Evolutionary conservation across 2,888 invertebrate genomes (phyloP), one percentile per base, ranked within the genome.

Genomic region (Pycnomerus fuliginosus): DNA sequence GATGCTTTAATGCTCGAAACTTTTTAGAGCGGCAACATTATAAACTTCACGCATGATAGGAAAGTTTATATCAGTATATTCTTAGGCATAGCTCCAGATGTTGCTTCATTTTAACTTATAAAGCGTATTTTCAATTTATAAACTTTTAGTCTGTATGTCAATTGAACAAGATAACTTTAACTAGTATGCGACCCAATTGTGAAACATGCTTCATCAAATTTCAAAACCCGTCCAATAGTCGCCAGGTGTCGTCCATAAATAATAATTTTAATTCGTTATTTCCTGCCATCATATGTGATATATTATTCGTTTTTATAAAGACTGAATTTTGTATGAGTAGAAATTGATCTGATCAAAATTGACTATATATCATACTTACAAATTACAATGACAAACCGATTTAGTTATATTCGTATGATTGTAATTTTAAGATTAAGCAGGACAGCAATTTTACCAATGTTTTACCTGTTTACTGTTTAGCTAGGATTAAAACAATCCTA

Each of bases 1-100:
- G 23, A 33, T 34, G 30, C 35, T 47, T 47, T 47, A 47, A 47
- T 47, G 42, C 42, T 24, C 12, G 22, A 24, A 42, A 47, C 20
- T 47, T 47, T 45, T 36, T 34, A 47, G 42, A 42, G 42, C 42
- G 42, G 42, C 41, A 46, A 47, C 47, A 47, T 47, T 47, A 47
- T 47, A 47, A 47, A 47, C 35, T 47, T 47, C 42, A 47, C 47
- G 47, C 47, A 47, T 47, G 47, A 47, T 47, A 47, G 47, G 37
- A 46, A 42, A 47, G 24, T 47, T 47, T 42, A 47, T 47, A 42
- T 47, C 47, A 47, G 47, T 47, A 47, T 42, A 47, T 47, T 8
- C 46, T 46, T 42, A 47, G 47, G 34, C 47, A 42, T 42, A 42
- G 42, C 47, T 47, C 33, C 47, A 47, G 47, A 47, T 47, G 47